Base-by-base conservation (phyloP, 2,113 vertebrate species). In the Chaetops frenatus region DNA sequence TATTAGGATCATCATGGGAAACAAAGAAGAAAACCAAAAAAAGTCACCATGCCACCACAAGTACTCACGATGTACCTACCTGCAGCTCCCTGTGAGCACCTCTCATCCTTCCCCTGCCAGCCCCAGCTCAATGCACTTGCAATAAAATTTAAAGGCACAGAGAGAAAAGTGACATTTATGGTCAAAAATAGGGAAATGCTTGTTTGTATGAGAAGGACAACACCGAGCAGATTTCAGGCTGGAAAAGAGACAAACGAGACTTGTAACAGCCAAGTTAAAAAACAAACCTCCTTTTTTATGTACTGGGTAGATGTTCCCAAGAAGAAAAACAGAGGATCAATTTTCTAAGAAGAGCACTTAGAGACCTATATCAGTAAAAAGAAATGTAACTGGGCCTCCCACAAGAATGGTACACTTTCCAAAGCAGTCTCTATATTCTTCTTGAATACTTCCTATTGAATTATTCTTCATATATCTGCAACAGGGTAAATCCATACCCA, bases 11-110 rank as follows among this genome's bases (percentile, higher is more conserved):
- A 10, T 53, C 9, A 6, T 44, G 51, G 86, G 72, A 94, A 96
- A 88, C 44, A 44, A 81, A 81, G 91, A 96, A 86, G 82, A 93
- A 87, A 95, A 94, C 86, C n/a, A n/a, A 90, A 84, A 90, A 28
- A 93, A 88, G 64, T 84, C 86, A 74, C 80, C 91, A 44, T 78
- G 56, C n/a, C 76, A 92, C 85, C 74, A 51, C 60, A 36, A 11
- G 24, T 5, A 36, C 36, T 86, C 35, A 51, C 1, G 14, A 23
- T n/a, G 72, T 28, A 45, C 76, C 76, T 56, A 62, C 71, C 19
- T 3, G 6, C 81, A 56, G 84, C 70, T 40, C 66, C 18, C 51
- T 27, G 20, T 6, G 53, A 42, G 42, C 60, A 28, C 76, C 47
- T 53, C 88, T 73, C 54, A 47, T 24, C 51, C 67, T 51, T 81